Evolutionary conservation across 2,113 vertebrate species (phyloP).

Genomic region (Myrmecophaga tridactyla): DNA sequence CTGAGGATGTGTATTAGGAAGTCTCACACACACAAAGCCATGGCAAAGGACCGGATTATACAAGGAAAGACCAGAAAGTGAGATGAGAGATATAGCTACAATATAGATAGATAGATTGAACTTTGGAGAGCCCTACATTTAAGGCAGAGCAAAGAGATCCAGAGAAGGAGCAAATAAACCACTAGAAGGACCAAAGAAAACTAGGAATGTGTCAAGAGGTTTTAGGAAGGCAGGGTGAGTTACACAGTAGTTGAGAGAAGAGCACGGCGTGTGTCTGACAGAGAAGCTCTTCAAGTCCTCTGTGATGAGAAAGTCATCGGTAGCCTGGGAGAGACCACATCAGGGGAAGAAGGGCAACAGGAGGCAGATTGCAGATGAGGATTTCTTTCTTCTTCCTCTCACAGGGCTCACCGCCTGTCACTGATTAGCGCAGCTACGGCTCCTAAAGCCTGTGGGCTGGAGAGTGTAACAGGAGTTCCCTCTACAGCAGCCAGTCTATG

Average conservation of each 20-base stretch:
- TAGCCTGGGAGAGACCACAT: background rate
- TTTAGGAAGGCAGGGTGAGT: background rate
- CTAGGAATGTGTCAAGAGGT: background rate
- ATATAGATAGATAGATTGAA: too few relatives aligned
- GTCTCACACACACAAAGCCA: background rate
- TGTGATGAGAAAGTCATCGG: background rate
- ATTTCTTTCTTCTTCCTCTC: background rate
- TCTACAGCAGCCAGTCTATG: background rate
- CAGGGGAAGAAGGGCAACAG: background rate
- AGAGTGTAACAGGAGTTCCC: background rate
- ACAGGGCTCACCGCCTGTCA: background rate
- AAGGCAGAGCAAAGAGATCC: background rate
- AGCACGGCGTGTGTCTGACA: rapidly evolving
- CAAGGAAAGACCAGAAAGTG: background rate
- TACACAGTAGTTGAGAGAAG: background rate
- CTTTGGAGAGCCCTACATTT: background rate
- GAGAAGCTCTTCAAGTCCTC: background rate
- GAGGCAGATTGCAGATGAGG: background rate
- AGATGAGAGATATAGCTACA: background rate
- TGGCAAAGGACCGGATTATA: background rate
- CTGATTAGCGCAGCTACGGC: background rate
- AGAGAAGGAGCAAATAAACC: background rate
- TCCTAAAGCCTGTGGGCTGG: too few relatives aligned
- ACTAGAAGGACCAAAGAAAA: background rate
- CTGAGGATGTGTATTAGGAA: background rate